These are phyloP conservation scores for Acanthisitta chloris DNA, from an alignment of 2,113 vertebrate species.

Conservation along the genomic window DNA sequence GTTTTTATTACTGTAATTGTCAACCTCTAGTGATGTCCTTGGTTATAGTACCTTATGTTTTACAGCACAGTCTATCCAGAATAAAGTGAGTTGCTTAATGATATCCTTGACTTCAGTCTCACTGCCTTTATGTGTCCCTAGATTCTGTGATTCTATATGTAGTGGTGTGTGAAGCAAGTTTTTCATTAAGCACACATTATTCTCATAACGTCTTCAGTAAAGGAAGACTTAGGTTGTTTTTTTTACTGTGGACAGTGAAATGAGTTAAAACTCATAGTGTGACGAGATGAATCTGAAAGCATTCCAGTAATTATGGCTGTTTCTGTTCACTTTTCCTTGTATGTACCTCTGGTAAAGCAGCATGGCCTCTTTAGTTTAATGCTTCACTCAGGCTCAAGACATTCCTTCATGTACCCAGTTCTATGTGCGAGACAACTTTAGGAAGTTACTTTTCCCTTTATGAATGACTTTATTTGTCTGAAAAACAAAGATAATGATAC, in stretches of 20 bases:
- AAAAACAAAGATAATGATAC: background rate
- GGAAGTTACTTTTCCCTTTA: background rate
- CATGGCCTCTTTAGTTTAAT: background rate
- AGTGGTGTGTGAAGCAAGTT: background rate
- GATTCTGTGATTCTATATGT: too few species aligned
- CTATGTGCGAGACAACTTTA: background rate
- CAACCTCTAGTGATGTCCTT: background rate
- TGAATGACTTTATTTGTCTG: background rate
- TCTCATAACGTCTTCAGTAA: background rate
- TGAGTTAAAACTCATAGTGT: background rate
- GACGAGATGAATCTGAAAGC: background rate
- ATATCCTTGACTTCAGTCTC: background rate
- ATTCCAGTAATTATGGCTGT: background rate
- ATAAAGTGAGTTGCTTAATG: background rate
- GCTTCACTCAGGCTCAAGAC: background rate
- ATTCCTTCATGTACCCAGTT: rapidly evolving
- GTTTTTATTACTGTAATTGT: background rate
- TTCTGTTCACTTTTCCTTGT: background rate
- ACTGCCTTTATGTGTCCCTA: background rate
- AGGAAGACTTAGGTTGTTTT: background rate
- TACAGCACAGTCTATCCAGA: background rate
- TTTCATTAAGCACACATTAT: background rate
- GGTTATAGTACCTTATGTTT: background rate
- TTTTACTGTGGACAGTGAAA: background rate
- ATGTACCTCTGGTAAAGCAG: background rate